Conservation (phyloP, 2,797 vertebrate genomes). For the Thamnophis elegans region DNA sequence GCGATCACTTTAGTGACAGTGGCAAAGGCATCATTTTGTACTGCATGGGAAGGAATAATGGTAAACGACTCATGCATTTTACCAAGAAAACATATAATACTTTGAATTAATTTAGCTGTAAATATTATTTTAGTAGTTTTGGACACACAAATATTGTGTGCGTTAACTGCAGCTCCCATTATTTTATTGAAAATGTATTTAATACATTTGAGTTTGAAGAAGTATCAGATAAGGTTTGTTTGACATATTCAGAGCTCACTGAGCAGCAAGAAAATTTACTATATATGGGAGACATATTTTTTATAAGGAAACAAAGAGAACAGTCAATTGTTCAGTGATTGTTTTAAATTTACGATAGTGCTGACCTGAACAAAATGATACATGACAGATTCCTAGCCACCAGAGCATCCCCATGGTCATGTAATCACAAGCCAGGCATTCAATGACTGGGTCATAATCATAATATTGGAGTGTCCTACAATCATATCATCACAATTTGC, state of each 20-base stretch:
- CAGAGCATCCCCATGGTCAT: neutral
- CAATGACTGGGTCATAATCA: neutral
- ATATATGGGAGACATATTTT: neutral
- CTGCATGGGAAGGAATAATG: neutral
- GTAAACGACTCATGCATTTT: neutral
- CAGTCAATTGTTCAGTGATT: neutral
- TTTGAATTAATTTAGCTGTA: neutral
- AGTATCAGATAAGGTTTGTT: neutral
- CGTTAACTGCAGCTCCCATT: neutral
- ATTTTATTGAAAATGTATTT: neutral
- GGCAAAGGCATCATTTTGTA: neutral
- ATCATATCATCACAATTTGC: neutral
- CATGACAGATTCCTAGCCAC: neutral
- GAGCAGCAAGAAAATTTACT: neutral
- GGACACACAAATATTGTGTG: neutral
- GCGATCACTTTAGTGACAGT: neutral
- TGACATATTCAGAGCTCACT: neutral
- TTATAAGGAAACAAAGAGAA: neutral
- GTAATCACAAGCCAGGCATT: neutral
- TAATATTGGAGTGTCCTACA: neutral
- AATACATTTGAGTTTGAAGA: neutral
- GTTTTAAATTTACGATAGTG: neutral
- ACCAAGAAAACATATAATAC: neutral
- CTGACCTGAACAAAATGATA: neutral
- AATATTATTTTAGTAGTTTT: neutral